Base-by-base conservation (phyloP, 2,888 invertebrate species). In the Furcula furcula region DNA sequence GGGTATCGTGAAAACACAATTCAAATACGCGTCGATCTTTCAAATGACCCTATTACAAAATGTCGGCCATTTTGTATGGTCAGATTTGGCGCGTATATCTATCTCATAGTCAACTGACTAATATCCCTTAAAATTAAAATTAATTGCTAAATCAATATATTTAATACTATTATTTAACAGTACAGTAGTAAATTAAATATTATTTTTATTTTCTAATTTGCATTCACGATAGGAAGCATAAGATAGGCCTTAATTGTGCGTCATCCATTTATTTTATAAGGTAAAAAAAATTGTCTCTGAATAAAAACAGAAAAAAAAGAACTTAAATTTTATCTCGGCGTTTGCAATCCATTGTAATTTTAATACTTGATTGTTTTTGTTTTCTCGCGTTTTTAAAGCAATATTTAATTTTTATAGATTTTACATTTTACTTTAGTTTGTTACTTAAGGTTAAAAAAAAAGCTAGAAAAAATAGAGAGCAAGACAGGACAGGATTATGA, bases 1-100 rank as follows among this genome's bases (percentile, higher is more conserved):
- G 87, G 87, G 87, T 86, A 86, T 78, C 76, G 78, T 85, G 77
- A 83, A 79, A 85, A 87, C 85, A 86, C 80, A 85, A 83, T 76
- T 71, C 71, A 71, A 74, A 71, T 73, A 71, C 71, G 67, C 69
- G 60, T 65, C 55, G 55, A 64, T 72, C 55, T 46, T 46, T 52
- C 44, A 58, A 43, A 42, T 50, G 31, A 49, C 62, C 70, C 71
- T 56, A 76, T n/a, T 61, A 69, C 63, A 56, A 49, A 36, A 32
- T 27, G 33, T 36, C 34, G 26, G 40, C 48, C 34, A 45, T 46
- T 41, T 40, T 34, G 40, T 48, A 59, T 43, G 37, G 39, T 37
- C 39, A 21, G 16, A 46, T 39, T n/a, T 62, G 51, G 49, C 53
- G 54, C 66, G 62, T 69, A 68, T 63, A 70, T 69, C 64, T 63